Evolutionary conservation across 2,113 vertebrate genomes (phyloP).

Genomic region (Hippocampus guttulatus): DNA sequence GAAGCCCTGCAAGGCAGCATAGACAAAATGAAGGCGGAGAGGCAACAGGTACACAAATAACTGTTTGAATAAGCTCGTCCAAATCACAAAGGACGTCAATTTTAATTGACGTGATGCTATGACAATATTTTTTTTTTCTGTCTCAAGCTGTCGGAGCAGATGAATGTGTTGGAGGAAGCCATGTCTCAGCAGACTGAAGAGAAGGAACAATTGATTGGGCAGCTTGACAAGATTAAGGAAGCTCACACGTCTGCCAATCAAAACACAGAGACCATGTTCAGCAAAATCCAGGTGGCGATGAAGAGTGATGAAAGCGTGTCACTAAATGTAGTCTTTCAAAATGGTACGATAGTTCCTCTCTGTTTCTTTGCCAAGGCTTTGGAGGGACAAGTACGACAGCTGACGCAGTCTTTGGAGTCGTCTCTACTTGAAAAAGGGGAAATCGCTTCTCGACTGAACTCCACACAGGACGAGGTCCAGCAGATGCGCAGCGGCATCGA

Average conservation of each 20-base stretch:
- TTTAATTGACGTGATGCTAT: neutral
- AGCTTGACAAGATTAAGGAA: constrained; percentile 64
- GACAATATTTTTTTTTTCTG: neutral
- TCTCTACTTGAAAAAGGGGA: constrained; percentile 81
- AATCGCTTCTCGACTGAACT: constrained; percentile 75
- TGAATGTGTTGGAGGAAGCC: constrained; percentile 64
- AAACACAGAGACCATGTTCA: constrained; percentile 69
- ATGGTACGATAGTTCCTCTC: neutral
- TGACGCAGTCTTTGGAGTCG: constrained; percentile 75
- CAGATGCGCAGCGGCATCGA: constrained; percentile 83
- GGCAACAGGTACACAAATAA: constrained; percentile 39
- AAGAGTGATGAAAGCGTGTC: neutral
- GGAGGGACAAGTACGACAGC: constrained; percentile 69
- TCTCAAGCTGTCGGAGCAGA: constrained; percentile 59
- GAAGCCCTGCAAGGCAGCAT: constrained; percentile 58
- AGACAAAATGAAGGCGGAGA: constrained; percentile 66
- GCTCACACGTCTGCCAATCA: constrained; percentile 64
- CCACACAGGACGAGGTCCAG: constrained; percentile 79
- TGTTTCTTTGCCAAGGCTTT: constrained; percentile 29
- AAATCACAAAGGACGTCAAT: neutral
- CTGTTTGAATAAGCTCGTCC: neutral
- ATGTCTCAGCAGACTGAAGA: constrained; percentile 47
- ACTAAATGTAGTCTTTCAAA: neutral
- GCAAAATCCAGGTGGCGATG: constrained; percentile 68
- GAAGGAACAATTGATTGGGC: constrained; percentile 63